Conservation (phyloP, 2,113 vertebrate genomes). For the Chaetops frenatus region DNA sequence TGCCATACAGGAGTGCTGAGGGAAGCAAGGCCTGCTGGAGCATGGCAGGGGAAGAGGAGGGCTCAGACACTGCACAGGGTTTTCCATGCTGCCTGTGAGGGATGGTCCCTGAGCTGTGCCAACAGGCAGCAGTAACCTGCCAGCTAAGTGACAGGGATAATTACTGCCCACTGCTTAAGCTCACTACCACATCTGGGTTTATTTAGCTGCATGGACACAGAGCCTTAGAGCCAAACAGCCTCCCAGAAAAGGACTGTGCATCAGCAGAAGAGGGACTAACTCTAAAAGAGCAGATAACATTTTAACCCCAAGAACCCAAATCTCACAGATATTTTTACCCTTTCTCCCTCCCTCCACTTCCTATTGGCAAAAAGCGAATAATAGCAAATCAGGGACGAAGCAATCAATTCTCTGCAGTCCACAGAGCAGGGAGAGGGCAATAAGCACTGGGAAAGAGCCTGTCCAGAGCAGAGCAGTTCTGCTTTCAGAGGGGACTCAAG, state of each 20-base stretch:
- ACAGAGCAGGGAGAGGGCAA: not conserved
- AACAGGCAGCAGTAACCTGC: not conserved
- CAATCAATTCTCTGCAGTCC: not conserved
- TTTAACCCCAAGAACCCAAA: not conserved
- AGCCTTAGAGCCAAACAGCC: not conserved
- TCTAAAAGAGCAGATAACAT: not conserved
- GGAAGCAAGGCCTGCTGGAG: not conserved
- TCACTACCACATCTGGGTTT: not conserved
- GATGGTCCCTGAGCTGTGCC: not conserved
- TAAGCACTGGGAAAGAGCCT: not conserved
- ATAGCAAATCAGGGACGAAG: not conserved
- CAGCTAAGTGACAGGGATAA: not conserved
- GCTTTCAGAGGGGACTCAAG: not conserved
- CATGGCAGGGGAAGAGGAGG: not conserved
- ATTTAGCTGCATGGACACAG: not conserved
- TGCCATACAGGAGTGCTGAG: not conserved
- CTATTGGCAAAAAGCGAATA: not conserved
- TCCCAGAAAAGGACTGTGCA: not conserved
- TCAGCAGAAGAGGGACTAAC: not conserved
- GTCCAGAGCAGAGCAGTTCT: not conserved
- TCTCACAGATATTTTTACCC: not conserved
- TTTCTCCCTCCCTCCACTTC: not conserved
- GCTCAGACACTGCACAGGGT: not conserved
- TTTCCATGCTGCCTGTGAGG: not conserved
- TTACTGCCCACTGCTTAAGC: not conserved